phyloP scores from a whole-genome alignment of 2,888 invertebrate species.

The Luperina nickerlii region DNA sequence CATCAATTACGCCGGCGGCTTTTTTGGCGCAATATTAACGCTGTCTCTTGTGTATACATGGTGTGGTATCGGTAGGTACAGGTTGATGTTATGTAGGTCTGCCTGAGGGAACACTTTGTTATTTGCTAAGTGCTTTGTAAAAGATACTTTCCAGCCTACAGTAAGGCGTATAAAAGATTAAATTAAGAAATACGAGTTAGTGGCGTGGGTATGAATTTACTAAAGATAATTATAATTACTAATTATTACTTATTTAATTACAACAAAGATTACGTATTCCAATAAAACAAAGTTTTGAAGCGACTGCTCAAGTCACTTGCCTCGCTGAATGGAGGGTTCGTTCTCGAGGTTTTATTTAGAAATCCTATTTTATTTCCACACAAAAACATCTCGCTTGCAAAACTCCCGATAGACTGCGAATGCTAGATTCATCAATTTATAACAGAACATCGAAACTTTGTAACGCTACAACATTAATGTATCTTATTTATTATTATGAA shows the following conservation, averaged over 20 bases:
- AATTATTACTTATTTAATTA: too few relatives aligned
- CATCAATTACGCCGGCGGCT: constrained; percentile 55
- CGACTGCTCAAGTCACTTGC: neutral
- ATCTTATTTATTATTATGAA: neutral
- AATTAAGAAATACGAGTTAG: too few relatives aligned
- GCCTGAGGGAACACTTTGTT: neutral
- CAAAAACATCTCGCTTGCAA: neutral
- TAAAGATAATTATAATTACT: too few relatives aligned
- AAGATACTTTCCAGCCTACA: neutral
- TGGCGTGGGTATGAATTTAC: neutral
- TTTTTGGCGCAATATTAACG: constrained; percentile 56
- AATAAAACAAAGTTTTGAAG: neutral
- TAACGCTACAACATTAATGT: neutral
- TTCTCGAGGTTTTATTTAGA: neutral
- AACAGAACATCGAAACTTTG: constrained; percentile 3
- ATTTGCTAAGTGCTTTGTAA: neutral
- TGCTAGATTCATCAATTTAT: constrained; percentile 34
- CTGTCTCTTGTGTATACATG: constrained; percentile 27
- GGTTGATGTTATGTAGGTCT: neutral
- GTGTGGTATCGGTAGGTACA: constrained; percentile 7
- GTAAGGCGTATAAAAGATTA: neutral
- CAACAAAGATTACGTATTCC: neutral
- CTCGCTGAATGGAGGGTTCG: neutral
- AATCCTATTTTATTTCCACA: neutral
- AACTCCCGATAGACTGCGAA: neutral